phyloP scores from a whole-genome alignment of 1,140 invertebrate genomes.

The Calliphora vicina region DNA sequence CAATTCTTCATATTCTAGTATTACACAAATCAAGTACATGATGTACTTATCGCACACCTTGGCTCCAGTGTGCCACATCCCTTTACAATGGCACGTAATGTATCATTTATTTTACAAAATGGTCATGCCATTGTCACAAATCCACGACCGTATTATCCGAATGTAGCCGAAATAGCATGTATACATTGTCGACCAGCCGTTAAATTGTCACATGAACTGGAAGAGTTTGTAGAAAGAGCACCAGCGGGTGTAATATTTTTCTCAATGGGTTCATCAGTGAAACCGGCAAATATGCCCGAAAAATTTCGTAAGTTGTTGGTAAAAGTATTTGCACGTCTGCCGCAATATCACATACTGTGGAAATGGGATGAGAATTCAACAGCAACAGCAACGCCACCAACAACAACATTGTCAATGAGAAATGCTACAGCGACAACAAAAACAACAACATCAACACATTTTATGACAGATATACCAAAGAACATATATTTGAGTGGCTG shows the following conservation, averaged over 20 bases:
- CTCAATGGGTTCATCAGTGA: conserved; percentile 78
- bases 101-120: conserved; percentile 77
- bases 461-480: conserved; percentile 63
- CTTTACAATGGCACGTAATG: conserved; percentile 70
- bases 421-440: conserved; percentile 76
- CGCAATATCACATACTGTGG: conserved; percentile 74
- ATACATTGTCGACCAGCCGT: conserved; percentile 77
- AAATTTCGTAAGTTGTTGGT: conserved; percentile 71
- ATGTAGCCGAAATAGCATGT: conserved; percentile 80
- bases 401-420: conserved; percentile 73
- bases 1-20: neutral
- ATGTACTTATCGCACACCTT: conserved; percentile 67
- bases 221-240: conserved; percentile 71
- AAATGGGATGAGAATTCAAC: conserved; percentile 73
- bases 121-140: conserved; percentile 74
- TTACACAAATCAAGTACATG: conserved; percentile 62
- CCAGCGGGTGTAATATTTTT: conserved; percentile 77
- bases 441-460: conserved; percentile 18
- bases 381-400: conserved; percentile 66
- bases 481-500: conserved; percentile 74
- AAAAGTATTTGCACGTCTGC: conserved; percentile 72
- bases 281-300: conserved; percentile 74
- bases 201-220: conserved; percentile 67
- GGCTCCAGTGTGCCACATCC: conserved; percentile 66
- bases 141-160: conserved; percentile 73